Percentiles rank a stretch among this genome's conserved stretches.
phyloP scores from a whole-genome alignment of 1,140 invertebrate species.

The Campoletis sonorensis region DNA sequence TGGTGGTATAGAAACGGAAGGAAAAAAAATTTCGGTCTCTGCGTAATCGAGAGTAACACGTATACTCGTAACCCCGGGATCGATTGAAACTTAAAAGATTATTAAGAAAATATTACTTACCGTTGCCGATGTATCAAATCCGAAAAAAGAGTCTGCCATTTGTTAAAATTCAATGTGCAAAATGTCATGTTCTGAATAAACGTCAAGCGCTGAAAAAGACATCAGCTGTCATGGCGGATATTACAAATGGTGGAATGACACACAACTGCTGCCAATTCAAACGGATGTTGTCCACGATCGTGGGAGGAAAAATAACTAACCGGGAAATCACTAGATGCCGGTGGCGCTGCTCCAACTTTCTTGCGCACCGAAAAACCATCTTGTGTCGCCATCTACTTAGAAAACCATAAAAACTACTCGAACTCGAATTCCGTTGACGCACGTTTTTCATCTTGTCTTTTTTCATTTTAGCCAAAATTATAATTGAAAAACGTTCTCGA shows the following conservation, averaged over 20 bases:
- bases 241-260: constrained; percentile 42
- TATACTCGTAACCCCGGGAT: constrained; percentile 2
- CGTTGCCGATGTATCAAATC: constrained; percentile 84
- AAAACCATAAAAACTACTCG: not conserved
- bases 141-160: constrained; percentile 91
- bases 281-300: not conserved
- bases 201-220: constrained; percentile 64
- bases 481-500: no score
- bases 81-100: not conserved
- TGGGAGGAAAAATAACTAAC: not conserved
- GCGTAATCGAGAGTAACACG: constrained; percentile 1
- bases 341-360: not conserved
- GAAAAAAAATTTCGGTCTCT: not conserved
- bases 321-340: not conserved
- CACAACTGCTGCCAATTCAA: constrained; percentile 10
- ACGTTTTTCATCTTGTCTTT: no score
- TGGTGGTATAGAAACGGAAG: constrained; percentile 36
- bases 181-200: constrained; percentile 79
- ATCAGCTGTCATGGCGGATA: constrained; percentile 73
- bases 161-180: constrained; percentile 81
- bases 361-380: not conserved
- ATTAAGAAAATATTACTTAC: constrained; percentile 76
- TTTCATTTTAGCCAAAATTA: no score
- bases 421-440: no score
- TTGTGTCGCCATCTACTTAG: not conserved